A percentile compares a stretch with the other conserved stretches of the same genome.
phyloP scores from a whole-genome alignment of 2,797 vertebrate species.

The Urocyon cinereoargenteus region DNA sequence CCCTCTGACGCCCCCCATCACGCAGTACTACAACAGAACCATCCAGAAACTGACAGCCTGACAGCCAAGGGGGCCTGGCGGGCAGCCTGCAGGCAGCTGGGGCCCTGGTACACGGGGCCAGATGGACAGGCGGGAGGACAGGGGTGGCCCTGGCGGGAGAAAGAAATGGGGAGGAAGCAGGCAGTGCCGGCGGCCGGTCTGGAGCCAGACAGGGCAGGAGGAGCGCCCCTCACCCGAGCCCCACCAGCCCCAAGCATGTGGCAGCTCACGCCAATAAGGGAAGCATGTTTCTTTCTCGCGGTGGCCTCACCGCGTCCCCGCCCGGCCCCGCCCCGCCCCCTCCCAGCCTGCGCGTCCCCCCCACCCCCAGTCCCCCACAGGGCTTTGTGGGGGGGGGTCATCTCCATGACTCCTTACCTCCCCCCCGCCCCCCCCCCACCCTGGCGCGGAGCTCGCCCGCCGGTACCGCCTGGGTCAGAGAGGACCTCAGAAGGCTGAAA shows the following conservation, averaged over 20 bases:
- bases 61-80: conserved; percentile 81
- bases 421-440: too few species aligned
- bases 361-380: not conserved
- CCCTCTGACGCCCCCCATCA: conserved; percentile 96
- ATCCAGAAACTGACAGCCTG: conserved; percentile 98
- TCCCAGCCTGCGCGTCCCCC: conserved; percentile 18
- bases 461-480: conserved; percentile 89
- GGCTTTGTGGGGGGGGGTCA: conserved; percentile 76
- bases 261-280: conserved; percentile 79
- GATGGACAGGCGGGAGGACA: conserved; percentile 78
- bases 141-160: conserved; percentile 78
- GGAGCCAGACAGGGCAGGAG: conserved; percentile 74
- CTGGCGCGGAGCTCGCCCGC: conserved; percentile 77
- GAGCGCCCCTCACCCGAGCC: conserved; percentile 73
- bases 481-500: conserved; percentile 86
- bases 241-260: conserved; percentile 85
- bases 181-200: conserved; percentile 40
- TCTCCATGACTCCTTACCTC: conserved; percentile 70
- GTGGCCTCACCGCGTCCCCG: conserved; percentile 71
- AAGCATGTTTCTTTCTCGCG: conserved; percentile 86
- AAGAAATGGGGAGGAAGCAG: conserved; percentile 75
- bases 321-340: conserved; percentile 69
- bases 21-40: conserved; percentile 99
- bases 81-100: conserved; percentile 76
- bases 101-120: conserved; percentile 76